Evolutionary conservation across 2,113 vertebrate genomes (phyloP), one percentile per base, ranked within the genome.

Genomic region (Microcebus jonahi): DNA sequence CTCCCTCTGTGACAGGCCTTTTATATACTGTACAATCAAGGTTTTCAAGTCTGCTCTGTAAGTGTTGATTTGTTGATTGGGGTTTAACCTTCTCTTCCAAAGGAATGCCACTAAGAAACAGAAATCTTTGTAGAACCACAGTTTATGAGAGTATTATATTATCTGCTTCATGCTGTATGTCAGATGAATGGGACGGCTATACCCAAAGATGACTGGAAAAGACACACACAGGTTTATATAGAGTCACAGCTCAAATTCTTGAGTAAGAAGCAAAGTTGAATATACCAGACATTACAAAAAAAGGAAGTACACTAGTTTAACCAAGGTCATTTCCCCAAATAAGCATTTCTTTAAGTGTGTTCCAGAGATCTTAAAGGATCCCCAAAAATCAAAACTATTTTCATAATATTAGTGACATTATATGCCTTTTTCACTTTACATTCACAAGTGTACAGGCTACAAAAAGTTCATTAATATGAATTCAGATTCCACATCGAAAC

Each of bases 31-130:
- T 77, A 90, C 88, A 94, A 95, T 96, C 94, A 97, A 96, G 93
- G 36, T 94, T 97, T 96, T 94, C 71, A 91, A 96, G 75, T 59
- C 91, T 98, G 97, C 95, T 97, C 95, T 94, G 3, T 67, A 98
- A 97, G 95, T 95, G 96, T 17, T 97, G 97, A 97, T 98, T 97
- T 97, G 95, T 86, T 97, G 95, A 95, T 95, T 97, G 79, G 86
- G 48, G 83, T 90, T 97, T 96, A 97, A 97, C 93, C 96, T 96
- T 96, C 96, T 73, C 59, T 91, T 94, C 80, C 84, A 92, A 95
- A 84, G 55, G 61, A 97, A 96, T 73, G 34, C 20, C 93, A 92
- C 75, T 76, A 90, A 76, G 63, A 93, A 87, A 91, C 36, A 73
- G 50, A 88, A 93, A 90, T 86, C 90, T 90, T 87, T 71, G 50